Evolutionary conservation across 2,888 invertebrate genomes (phyloP), one percentile per base, ranked within the genome.

Genomic region (Drosophila recens): DNA sequence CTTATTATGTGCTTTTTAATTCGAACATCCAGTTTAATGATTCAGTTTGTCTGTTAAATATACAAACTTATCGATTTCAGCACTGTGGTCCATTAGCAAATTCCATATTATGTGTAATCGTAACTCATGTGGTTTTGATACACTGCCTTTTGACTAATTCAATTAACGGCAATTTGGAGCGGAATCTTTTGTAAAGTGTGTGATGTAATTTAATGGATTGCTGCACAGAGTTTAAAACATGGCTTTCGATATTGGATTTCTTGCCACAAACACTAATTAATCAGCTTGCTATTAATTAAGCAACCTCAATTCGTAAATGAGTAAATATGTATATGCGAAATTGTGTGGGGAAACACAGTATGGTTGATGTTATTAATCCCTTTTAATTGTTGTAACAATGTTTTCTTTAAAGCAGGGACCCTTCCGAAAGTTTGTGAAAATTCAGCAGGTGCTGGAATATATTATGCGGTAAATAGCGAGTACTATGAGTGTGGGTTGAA

Each of bases 281-380:
- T 86, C 87, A 80, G 69, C 64, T 66, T 56, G 78, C 67, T 77
- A 87, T 86, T 86, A 89, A 89, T 86, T 89, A 89, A 87, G 74
- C 57, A 72, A 71, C 85, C 85, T 23, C 84, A 79, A 80, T 58
- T 48, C 69, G 72, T 52, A 59, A 77, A 72, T 72, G 72, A 54
- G 57, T 33, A 45, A 34, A 38, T 23, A 23, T 30, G 2, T 20
- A 20, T 34, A 36, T 51, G 53, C 40, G 43, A 48, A 62, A 46
- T 30, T 68, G 52, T 38, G 65, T 34, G 45, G 52, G 54, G 40
- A 54, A 45, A 17, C 13, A n/a, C 33, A 42, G 27, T 27, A 27
- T 36, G 49, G 45, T 34, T 40, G 17, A 46, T 54, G 45, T 54
- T 42, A 67, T 63, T 67, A 59, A 75, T 61, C 38, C 45, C 10